A percentile compares a stretch with the other conserved stretches of the same genome.
These are phyloP conservation scores for Streptopelia turtur DNA, from an alignment of 2,797 vertebrate genomes.

Conservation along the genomic window DNA sequence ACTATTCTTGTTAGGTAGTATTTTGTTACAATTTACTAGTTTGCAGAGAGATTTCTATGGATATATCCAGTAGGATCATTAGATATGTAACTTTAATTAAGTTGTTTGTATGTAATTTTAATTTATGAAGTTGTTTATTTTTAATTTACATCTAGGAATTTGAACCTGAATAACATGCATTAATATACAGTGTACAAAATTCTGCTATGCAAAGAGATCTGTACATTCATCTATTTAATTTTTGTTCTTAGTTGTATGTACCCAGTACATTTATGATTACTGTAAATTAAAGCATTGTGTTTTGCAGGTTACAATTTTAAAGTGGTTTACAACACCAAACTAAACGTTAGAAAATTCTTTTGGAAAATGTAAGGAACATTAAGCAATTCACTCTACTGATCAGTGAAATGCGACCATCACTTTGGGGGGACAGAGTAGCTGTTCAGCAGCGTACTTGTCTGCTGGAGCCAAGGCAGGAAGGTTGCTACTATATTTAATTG, in stretches of 20 bases:
- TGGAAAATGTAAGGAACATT: background rate
- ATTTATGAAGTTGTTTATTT: background rate
- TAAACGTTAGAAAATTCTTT: background rate
- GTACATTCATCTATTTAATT: background rate
- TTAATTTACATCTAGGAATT: background rate
- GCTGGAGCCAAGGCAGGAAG: background rate
- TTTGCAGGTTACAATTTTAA: background rate
- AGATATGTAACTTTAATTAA: background rate
- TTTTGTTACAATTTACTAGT: constrained; percentile 23
- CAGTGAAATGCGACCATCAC: background rate
- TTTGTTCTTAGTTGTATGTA: background rate
- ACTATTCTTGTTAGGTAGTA: constrained; percentile 8
- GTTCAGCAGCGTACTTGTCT: background rate
- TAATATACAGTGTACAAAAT: background rate
- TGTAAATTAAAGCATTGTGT: background rate
- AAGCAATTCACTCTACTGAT: background rate
- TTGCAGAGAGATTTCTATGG: background rate
- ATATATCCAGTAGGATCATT: background rate
- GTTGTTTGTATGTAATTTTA: background rate
- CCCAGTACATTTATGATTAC: background rate
- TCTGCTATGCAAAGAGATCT: background rate
- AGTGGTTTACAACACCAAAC: background rate
- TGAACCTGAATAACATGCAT: background rate
- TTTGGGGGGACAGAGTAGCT: background rate
- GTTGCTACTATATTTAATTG: background rate